Evolutionary conservation across 2,797 vertebrate genomes (phyloP), one percentile per base, ranked within the genome.

Genomic region (Pampus argenteus): DNA sequence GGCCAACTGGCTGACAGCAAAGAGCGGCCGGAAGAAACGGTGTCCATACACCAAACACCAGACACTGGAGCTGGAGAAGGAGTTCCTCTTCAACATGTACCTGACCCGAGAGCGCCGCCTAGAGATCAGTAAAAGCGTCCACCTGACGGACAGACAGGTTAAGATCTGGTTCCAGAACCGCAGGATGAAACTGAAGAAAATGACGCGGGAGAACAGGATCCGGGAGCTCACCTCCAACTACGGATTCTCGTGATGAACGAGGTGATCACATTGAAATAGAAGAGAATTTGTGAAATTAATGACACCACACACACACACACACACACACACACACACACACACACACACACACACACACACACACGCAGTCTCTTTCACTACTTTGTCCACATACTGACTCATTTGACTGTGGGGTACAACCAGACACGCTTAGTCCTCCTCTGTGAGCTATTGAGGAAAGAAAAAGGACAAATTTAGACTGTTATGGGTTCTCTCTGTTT

Each of bases 151-250:
- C 96, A 97, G 98, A 95, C 98, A 99, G 95, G 98, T 99, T 66
- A 99, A 99, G 92, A 99, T 99, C 93, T 99, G 98, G 98, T 99
- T 99, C 95, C 98, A 99, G 93, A 99, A 99, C 92, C 97, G 98
- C 89, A 95, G 98, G 83, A 99, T 99, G 98, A 99, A 99, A 95
- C 94, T 99, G 90, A 99, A 99, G 97, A 99, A 99, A 95, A 99
- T 99, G 98, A 99, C 97, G 89, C 92, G 98, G 81, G 98, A 99
- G 81, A 98, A 98, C 91, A 92, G 98, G 81, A 98, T 99, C 89
- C 96, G 98, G 74, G 97, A 99, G 92, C 96, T 99, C 90, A 98
- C 98, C 89, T 96, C 97, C 88, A 98, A 97, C 93, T 99, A 98
- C 91, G 97, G 97, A 91, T 99, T 98, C 92, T 97, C 97, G 81